Percentiles rank a stretch among this genome's conserved stretches.
Evolutionary conservation across 2,888 invertebrate genomes (phyloP).

Genomic region (Timandra comae): DNA sequence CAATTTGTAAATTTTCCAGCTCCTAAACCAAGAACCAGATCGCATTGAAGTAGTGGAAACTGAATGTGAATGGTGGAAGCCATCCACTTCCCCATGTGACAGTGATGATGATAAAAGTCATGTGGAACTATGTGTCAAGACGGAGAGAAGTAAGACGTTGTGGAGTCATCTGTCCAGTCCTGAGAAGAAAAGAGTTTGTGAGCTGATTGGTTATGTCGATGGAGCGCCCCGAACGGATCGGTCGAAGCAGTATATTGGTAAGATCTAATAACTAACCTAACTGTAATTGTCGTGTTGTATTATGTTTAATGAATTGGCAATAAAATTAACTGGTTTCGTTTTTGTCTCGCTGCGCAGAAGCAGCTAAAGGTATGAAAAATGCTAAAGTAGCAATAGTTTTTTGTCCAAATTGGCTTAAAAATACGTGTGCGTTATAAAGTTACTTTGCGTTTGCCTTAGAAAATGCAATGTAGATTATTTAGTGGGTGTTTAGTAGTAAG

Average conservation of each 20-base stretch:
- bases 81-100: slow-evolving; percentile 37
- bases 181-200: slow-evolving; percentile 77
- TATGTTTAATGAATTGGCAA: too few relatives aligned
- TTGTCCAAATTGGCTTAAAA: too few relatives aligned
- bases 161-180: slow-evolving; percentile 80
- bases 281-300: too few relatives aligned
- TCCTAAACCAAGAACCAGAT: slow-evolving; percentile 59
- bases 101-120: slow-evolving; percentile 33
- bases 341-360: too few relatives aligned
- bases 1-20: too few relatives aligned
- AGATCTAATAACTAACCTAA: slow-evolving; percentile 17
- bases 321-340: too few relatives aligned
- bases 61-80: slow-evolving; percentile 68
- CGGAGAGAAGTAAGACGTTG: slow-evolving; percentile 69
- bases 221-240: slow-evolving; percentile 65
- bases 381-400: too few relatives aligned
- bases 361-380: too few relatives aligned
- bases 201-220: slow-evolving; percentile 79
- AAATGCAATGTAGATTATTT: too few relatives aligned
- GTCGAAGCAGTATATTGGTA: slow-evolving; percentile 78
- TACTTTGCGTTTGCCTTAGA: too few relatives aligned
- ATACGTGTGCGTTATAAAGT: too few relatives aligned
- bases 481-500: too few relatives aligned
- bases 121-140: slow-evolving; percentile 70
- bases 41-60: slow-evolving; percentile 66